Base-by-base conservation (phyloP, 2,113 vertebrate species). In the Centropristis striata region DNA sequence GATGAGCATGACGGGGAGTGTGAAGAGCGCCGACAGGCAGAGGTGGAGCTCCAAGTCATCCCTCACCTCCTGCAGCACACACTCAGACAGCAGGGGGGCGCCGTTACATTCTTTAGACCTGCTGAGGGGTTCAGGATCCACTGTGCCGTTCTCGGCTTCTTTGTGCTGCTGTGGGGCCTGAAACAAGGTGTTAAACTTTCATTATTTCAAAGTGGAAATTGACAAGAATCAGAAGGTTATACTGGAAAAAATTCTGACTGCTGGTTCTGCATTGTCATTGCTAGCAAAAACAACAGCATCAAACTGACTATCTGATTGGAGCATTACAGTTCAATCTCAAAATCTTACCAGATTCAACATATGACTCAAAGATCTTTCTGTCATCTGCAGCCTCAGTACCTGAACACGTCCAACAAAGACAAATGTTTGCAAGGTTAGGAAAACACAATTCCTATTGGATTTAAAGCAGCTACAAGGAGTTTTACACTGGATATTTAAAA, bases 321-420 rank as follows among this genome's bases (percentile, higher is more conserved):
- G 5, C 8, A 5, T 21, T 16, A 21, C 11, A 42, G 4, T 15
- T 37, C 20, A 44, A 28, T 21, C 4, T 51, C 10, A 47, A 25
- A 37, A 9, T 90, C 96, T 94, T 91, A 99, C 98, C 96, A 92
- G 89, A 77, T 93, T 94, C 74, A 96, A 88, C 80, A 90, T 91
- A 80, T 95, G 96, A 90, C 96, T 94, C 77, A 96, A 90, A 74
- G 93, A 94, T 72, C 92, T 92, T 71, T 96, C 90, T 20, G 94
- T 90, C 93, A 96, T 96, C 28, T 97, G 95, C 8, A 99, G 93
- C 82, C 96, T 95, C 58, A 98, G 87, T 53, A 98, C 93, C 98
- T 99, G 91, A 70, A 83, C 21, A 55, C 5, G 53, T 3, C n/a
- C 65, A 61, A 46, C 25, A 68, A 23, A 78, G 25, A 87, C 61